phyloP scores from a whole-genome alignment of 2,113 vertebrate species.

The Calidris pugnax region DNA sequence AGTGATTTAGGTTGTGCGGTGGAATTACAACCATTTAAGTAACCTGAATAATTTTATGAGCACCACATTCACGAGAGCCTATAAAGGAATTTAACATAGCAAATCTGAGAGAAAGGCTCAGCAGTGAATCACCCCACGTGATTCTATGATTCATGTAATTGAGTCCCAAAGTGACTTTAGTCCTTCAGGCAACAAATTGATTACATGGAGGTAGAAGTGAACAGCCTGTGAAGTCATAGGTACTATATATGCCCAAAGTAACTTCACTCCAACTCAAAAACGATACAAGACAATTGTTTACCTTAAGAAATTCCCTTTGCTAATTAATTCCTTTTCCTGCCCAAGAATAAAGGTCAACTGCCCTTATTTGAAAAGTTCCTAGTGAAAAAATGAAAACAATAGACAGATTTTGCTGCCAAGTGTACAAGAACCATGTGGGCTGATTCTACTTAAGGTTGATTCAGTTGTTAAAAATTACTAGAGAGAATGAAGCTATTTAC shows the following conservation, averaged over 20 bases:
- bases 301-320: background rate
- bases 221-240: background rate
- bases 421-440: background rate
- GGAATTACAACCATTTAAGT: background rate
- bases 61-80: background rate
- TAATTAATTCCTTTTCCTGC: background rate
- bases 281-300: background rate
- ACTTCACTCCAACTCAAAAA: background rate
- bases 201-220: background rate
- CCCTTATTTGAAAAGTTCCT: background rate
- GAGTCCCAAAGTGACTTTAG: background rate
- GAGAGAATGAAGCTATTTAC: background rate
- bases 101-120: background rate
- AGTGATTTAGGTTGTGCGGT: background rate
- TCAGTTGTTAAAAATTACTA: background rate
- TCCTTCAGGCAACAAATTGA: background rate
- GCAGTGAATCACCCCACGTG: background rate
- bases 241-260: background rate
- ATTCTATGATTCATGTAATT: background rate
- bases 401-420: background rate
- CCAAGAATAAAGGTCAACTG: background rate
- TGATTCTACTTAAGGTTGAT: background rate
- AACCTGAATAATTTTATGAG: background rate
- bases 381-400: background rate
- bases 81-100: background rate